A percentile compares a stretch with the other conserved stretches of the same genome.
Conservation (phyloP, 2,113 vertebrate species). For the Myiagra hebetior region DNA sequence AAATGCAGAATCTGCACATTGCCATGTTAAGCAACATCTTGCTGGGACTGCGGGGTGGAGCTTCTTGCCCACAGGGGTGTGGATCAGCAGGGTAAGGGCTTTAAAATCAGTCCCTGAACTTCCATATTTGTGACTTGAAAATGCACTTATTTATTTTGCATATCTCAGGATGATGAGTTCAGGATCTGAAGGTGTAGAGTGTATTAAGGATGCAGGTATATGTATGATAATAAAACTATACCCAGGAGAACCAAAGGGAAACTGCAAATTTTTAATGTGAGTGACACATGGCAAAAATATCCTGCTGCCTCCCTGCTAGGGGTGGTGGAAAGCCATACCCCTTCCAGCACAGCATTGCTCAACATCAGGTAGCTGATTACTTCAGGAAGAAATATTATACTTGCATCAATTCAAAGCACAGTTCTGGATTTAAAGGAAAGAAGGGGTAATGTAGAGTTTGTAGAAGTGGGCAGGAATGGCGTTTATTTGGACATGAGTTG, state of each 20-base stretch:
- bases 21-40: background rate
- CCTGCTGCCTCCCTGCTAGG: background rate
- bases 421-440: background rate
- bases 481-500: background rate
- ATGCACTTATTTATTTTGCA: background rate
- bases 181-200: background rate
- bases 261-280: background rate
- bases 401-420: background rate
- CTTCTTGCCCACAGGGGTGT: background rate
- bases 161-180: background rate
- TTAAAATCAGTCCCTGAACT: background rate
- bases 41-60: fast-evolving
- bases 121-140: background rate
- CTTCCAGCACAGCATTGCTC: background rate
- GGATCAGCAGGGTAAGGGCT: background rate
- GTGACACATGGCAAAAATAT: background rate
- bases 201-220: background rate
- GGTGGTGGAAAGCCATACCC: background rate
- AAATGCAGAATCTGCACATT: background rate
- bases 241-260: background rate
- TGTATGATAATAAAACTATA: background rate
- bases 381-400: background rate
- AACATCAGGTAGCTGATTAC: background rate
- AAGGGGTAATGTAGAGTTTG: background rate
- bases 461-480: background rate